These are phyloP conservation scores for Beris chalybata DNA, from an alignment of 2,888 invertebrate genomes.

Conservation along the genomic window DNA sequence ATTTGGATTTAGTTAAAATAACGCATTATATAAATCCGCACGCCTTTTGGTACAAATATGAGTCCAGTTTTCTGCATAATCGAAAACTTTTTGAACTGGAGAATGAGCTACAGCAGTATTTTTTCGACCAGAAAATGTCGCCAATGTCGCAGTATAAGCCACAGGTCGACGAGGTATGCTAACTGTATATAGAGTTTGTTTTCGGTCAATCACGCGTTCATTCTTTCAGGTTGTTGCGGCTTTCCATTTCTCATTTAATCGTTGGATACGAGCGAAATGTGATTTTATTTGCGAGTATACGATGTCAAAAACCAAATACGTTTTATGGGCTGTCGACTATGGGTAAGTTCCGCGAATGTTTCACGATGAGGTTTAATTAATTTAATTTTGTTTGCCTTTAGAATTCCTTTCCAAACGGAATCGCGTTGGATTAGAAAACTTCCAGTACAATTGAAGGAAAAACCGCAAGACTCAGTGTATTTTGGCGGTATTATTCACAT, in stretches of 20 bases:
- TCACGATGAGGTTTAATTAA: background rate
- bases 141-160: constrained; percentile 5
- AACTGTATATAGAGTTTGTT: background rate
- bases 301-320: constrained; percentile 8
- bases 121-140: background rate
- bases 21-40: constrained; percentile 38
- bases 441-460: constrained; percentile 17
- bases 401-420: constrained; percentile 30
- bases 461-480: constrained; percentile 12
- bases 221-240: constrained; percentile 33
- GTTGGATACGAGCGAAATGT: constrained; percentile 35
- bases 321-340: constrained; percentile 36
- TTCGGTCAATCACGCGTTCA: background rate
- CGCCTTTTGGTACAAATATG: constrained; percentile 38
- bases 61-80: constrained; percentile 19
- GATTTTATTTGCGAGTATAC: constrained; percentile 23
- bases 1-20: constrained; percentile 21
- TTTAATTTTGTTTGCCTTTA: constrained; percentile 2
- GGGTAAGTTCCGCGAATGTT: constrained; percentile 27
- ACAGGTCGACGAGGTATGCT: constrained; percentile 9
- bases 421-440: constrained; percentile 23
- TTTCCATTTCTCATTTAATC: constrained; percentile 24
- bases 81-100: constrained; percentile 7
- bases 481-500: constrained; percentile 35
- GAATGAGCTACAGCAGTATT: constrained; percentile 15